Evolutionary conservation across 2,888 invertebrate species (phyloP).

Genomic region (Coenonympha glycerion): DNA sequence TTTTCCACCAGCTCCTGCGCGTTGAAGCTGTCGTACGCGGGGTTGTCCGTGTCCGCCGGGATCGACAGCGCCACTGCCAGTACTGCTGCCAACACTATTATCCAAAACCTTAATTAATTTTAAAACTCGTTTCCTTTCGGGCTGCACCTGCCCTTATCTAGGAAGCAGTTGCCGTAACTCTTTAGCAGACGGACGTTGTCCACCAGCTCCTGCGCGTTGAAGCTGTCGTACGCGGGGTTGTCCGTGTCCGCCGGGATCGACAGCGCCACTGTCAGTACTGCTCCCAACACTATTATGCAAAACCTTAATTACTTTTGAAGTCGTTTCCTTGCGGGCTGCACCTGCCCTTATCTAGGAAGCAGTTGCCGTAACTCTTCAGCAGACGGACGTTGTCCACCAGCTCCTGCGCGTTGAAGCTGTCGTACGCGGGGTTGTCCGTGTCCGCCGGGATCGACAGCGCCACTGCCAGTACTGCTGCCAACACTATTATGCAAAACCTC

Average conservation of each 20-base stretch:
- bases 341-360: conserved; percentile 78
- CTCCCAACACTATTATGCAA: conserved; percentile 27
- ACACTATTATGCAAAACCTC: conserved; percentile 18
- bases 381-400: conserved; percentile 79
- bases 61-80: conserved; percentile 43
- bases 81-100: conserved; percentile 27
- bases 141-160: conserved; percentile 80
- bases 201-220: conserved; percentile 80
- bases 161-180: conserved; percentile 81
- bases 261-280: conserved; percentile 38
- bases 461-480: conserved; percentile 35
- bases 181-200: conserved; percentile 79
- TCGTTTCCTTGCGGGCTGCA: no score
- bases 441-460: conserved; percentile 55
- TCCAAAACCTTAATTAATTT: no score
- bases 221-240: conserved; percentile 80
- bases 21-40: conserved; percentile 81
- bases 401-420: conserved; percentile 80
- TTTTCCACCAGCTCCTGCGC: conserved; percentile 79
- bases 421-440: conserved; percentile 79
- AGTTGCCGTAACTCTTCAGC: conserved; percentile 80
- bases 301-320: no score
- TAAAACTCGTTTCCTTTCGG: no score
- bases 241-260: conserved; percentile 70
- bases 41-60: conserved; percentile 75